Conservation (phyloP, 2,888 invertebrate genomes). For the Cetonia aurata region DNA sequence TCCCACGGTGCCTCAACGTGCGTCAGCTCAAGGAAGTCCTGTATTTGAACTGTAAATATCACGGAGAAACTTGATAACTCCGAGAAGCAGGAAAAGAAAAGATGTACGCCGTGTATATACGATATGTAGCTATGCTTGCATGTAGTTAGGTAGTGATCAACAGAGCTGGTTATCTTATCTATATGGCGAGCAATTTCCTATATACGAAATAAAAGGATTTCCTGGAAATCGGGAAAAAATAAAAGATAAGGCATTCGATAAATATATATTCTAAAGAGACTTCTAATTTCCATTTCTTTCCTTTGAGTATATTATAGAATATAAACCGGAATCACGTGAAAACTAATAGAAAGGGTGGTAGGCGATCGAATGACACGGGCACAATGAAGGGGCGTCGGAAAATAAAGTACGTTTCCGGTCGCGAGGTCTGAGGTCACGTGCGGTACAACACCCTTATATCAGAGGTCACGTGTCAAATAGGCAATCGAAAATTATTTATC, state of each 20-base stretch:
- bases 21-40: slow-evolving; percentile 39
- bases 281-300: too few species aligned
- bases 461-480: slow-evolving; percentile 56
- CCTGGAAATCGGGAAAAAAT: neutral
- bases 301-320: slow-evolving; percentile 13
- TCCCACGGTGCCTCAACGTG: slow-evolving; percentile 37
- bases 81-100: slow-evolving; percentile 8
- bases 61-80: slow-evolving; percentile 31
- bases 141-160: neutral
- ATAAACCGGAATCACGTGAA: slow-evolving; percentile 26
- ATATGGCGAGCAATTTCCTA: neutral
- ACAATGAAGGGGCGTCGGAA: slow-evolving; percentile 39
- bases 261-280: too few species aligned
- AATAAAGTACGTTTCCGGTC: slow-evolving; percentile 52
- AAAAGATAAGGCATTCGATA: neutral
- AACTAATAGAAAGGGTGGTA: slow-evolving; percentile 25
- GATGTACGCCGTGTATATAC: neutral
- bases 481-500: slow-evolving; percentile 52
- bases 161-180: slow-evolving; percentile 31
- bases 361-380: slow-evolving; percentile 13
- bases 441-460: slow-evolving; percentile 45
- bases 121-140: too few species aligned
- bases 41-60: slow-evolving; percentile 37
- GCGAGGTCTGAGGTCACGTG: slow-evolving; percentile 48
- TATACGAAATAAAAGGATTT: slow-evolving; percentile 3